phyloP scores from a whole-genome alignment of 2,113 vertebrate species.

The Enhydra lutris region DNA sequence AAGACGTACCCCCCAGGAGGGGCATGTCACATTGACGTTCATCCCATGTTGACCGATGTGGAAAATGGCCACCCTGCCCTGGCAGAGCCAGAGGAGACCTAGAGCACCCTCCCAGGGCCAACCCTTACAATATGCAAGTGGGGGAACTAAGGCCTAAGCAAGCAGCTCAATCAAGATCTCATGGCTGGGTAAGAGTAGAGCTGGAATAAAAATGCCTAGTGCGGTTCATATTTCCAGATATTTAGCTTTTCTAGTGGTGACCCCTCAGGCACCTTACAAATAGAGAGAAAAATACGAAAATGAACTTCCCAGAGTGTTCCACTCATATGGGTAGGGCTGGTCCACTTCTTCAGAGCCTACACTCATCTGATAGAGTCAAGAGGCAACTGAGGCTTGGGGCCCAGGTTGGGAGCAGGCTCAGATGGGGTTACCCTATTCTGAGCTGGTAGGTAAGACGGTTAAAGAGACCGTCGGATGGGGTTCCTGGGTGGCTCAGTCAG shows the following conservation, averaged over 20 bases:
- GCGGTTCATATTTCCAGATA: background rate
- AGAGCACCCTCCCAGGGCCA: background rate
- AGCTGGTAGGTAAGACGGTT: background rate
- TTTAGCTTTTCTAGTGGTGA: slow-evolving; percentile 4
- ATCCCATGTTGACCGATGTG: fast-evolving
- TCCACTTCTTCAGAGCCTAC: background rate
- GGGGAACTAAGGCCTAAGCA: background rate
- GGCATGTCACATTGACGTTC: background rate
- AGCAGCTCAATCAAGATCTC: background rate
- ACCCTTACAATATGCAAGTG: background rate
- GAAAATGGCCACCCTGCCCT: background rate
- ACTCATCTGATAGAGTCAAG: background rate
- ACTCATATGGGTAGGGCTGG: fast-evolving
- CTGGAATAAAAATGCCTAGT: background rate
- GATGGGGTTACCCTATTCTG: background rate
- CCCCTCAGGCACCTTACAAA: background rate
- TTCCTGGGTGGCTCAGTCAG: background rate
- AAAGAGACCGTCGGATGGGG: background rate
- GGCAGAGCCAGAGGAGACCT: background rate
- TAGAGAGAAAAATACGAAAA: background rate
- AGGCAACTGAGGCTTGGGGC: background rate
- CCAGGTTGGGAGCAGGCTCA: background rate
- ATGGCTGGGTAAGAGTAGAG: background rate
- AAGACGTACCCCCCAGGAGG: background rate
- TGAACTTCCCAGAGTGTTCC: background rate